Percentiles rank a stretch among this genome's conserved stretches.
phyloP scores from a whole-genome alignment of 2,888 invertebrate genomes.

The Labia minor region DNA sequence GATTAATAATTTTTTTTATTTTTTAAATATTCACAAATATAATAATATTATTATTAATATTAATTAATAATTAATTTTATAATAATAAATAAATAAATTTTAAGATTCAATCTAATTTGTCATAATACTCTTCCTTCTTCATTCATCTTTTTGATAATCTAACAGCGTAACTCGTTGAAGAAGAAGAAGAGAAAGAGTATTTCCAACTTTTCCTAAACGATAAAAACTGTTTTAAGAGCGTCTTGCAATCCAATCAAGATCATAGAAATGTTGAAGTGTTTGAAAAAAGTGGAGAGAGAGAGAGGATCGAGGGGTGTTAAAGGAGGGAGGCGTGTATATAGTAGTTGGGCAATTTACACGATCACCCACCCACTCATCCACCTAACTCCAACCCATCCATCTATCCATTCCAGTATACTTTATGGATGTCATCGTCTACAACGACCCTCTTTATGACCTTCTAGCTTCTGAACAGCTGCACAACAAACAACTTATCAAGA shows the following conservation, averaged over 20 bases:
- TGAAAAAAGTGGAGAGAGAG: too few relatives aligned
- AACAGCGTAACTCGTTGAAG: background rate
- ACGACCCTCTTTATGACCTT: constrained; percentile 6
- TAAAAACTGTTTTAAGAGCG: background rate
- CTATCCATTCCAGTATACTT: background rate
- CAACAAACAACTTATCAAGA: constrained; percentile 13
- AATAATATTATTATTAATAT: background rate
- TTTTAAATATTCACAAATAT: background rate
- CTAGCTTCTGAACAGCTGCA: background rate
- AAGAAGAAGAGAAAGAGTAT: constrained; percentile 14
- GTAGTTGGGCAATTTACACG: background rate
- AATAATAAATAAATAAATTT: background rate
- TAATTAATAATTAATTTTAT: background rate
- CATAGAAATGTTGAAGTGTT: background rate
- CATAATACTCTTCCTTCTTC: too few relatives aligned
- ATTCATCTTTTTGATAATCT: background rate
- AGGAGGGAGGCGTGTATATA: background rate
- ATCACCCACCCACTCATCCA: too few relatives aligned
- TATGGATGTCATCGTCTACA: background rate
- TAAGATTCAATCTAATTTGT: background rate
- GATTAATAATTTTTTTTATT: background rate
- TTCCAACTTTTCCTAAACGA: background rate
- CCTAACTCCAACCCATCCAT: too few relatives aligned
- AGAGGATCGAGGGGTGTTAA: too few relatives aligned
- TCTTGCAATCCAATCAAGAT: constrained; percentile 13